Evolutionary conservation across 2,113 vertebrate genomes (phyloP), one percentile per base, ranked within the genome.

Genomic region (Prochilodus magdalenae): DNA sequence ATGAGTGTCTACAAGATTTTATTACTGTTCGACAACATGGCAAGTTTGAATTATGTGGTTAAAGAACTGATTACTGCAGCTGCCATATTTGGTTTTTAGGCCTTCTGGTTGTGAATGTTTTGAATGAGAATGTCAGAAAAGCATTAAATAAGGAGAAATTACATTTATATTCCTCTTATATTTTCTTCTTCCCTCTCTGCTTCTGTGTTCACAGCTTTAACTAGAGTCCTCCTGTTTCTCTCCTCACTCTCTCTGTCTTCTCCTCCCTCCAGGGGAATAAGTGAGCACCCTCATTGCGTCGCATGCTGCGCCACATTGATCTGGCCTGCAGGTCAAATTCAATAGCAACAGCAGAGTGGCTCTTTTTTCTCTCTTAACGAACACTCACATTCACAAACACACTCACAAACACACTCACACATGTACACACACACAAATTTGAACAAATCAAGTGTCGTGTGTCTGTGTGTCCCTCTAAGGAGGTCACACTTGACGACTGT

Each of bases 251-350:
- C 77, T 63, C 40, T 57, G 27, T 72, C 74, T 59, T 63, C 15
- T n/a, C 74, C 33, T 80, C 85, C 86, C 92, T 89, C 92, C 88
- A 93, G 91, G 91, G 93, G 93, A 93, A 93, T 93, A 93, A 94
- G 92, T 89, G 91, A 89, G 88, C 88, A 90, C 91, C 90, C 92
- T 94, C 92, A 94, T 94, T 94, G 92, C 91, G 71, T 91, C 89
- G 91, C 93, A 93, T 91, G 93, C 90, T 86, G 91, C 92, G 91
- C 92, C 92, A 91, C 93, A 94, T 94, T 94, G 93, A 94, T 94
- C 91, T 88, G 91, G 91, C 91, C 93, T 88, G 87, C 93, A 90
- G 93, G 93, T 94, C 93, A 94, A 93, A 92, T 94, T 94, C 93
- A 94, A 94, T 93, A 93, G 92, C 91, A 93, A 92, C 90, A 90